Evolutionary conservation across 2,113 vertebrate species (phyloP), one percentile per base, ranked within the genome.

Genomic region (Zonotrichia leucophrys): DNA sequence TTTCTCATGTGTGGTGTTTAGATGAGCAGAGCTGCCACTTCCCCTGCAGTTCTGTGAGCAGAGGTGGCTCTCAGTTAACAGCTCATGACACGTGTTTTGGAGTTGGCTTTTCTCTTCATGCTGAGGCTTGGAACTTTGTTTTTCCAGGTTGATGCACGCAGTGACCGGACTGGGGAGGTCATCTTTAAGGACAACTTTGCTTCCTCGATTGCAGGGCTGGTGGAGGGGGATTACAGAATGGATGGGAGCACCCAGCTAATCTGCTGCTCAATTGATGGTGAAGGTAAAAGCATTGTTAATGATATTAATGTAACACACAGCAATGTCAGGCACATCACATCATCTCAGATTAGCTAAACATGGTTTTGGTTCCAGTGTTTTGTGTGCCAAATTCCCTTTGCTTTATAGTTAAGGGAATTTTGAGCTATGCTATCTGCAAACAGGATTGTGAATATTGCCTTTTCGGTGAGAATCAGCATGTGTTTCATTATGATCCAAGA

Each of bases 141-240:
- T 7, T 62, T 98, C 39, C 94, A 99, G 99, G 98, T 99, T 18
- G 99, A 99, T 59, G 99, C 99, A 11, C 99, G 99, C 39, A 99
- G 98, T 75, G 99, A 99, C 94, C 98, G 99, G 49, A 99, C 99
- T 5, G 99, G 99, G 4, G 99, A 99, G 87, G 99, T 99, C 69
- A 99, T 99, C 97, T 99, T 99, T 96, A 99, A 99, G 95, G 99
- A 99, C 97, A 99, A 99, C 96, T 99, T 99, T 94, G 98, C 98
- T 62, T 98, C 99, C 16, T 99, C 99, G 2, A 92, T 99, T 85
- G 99, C 99, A 20, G 99, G 98, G 46, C 98, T 99, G 89, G 98
- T 99, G 55, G 98, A 99, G 79, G 99, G 99, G 41, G 99, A 99
- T 97, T 99, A 99, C 96, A 98, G 99, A 83, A 98, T 99, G 99